These are phyloP conservation scores for Uloborus diversus DNA, from an alignment of 1,140 invertebrate species.

Conservation along the genomic window DNA sequence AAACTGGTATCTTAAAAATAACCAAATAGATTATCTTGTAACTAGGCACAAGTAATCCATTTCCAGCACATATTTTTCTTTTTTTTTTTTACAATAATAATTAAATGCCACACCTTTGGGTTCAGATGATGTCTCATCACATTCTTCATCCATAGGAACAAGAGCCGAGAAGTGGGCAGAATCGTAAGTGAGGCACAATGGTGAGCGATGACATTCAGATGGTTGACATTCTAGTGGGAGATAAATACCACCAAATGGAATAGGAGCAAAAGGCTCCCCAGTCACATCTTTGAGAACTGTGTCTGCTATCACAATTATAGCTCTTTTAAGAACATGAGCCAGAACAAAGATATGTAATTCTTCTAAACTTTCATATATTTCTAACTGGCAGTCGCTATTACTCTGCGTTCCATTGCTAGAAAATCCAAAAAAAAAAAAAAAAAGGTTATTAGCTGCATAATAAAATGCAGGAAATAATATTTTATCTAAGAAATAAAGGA, in stretches of 20 bases:
- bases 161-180: conserved; percentile 90
- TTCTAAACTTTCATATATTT: conserved; percentile 81
- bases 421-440: background rate
- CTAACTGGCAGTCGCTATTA: conserved; percentile 31
- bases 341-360: conserved; percentile 88
- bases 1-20: too few species aligned
- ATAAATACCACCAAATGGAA: conserved; percentile 92
- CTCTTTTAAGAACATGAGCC: conserved; percentile 82
- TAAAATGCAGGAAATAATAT: background rate
- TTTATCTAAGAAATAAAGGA: too few species aligned
- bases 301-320: conserved; percentile 90
- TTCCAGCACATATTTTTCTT: too few species aligned
- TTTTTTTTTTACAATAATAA: too few species aligned
- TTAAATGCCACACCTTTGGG: conserved; percentile 14
- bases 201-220: conserved; percentile 76
- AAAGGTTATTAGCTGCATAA: background rate
- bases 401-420: background rate
- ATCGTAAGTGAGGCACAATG: conserved; percentile 85
- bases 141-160: conserved; percentile 75
- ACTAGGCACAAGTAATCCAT: too few species aligned
- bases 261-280: conserved; percentile 87
- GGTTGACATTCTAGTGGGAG: conserved; percentile 80
- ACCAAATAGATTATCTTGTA: too few species aligned
- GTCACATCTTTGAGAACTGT: conserved; percentile 81
- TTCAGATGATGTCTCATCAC: conserved; percentile 3